Percentiles rank a stretch among this genome's conserved stretches.
Evolutionary conservation across 2,888 invertebrate genomes (phyloP).

Genomic region (Eupelmus urozonus): DNA sequence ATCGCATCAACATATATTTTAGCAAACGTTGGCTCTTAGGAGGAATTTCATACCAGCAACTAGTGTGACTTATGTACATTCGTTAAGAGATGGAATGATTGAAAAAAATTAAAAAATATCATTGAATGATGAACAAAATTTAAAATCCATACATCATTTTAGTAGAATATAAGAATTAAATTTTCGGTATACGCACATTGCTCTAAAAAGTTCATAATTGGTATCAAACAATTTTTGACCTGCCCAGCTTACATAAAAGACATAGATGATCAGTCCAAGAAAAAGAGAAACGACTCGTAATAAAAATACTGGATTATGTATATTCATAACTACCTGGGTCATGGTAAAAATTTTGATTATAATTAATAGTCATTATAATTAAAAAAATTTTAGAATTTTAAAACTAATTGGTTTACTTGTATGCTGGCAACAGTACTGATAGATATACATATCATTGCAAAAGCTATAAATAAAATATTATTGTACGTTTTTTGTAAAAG

Average conservation of each 20-base stretch:
- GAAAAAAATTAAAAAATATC: too few species aligned
- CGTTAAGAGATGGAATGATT: not conserved
- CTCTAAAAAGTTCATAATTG: not conserved
- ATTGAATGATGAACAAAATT: too few species aligned
- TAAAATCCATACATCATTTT: not conserved
- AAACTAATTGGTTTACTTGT: not conserved
- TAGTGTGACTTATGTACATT: constrained; percentile 27
- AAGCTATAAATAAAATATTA: constrained; percentile 14
- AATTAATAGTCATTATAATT: not conserved
- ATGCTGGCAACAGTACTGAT: too few species aligned
- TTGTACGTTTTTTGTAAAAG: too few species aligned
- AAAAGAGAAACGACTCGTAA: not conserved
- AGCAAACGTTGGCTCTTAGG: constrained; percentile 10
- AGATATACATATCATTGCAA: too few species aligned
- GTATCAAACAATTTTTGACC: constrained; percentile 33
- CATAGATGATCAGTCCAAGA: not conserved
- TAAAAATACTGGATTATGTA: not conserved
- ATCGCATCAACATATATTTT: constrained; percentile 48
- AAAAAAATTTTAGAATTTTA: constrained; percentile 11
- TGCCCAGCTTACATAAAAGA: constrained; percentile 25
- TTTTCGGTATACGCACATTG: constrained; percentile 27
- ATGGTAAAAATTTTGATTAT: not conserved
- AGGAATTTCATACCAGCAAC: constrained; percentile 28
- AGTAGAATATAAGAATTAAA: not conserved
- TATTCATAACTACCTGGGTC: not conserved